Evolutionary conservation across 2,888 invertebrate genomes (phyloP), one percentile per base, ranked within the genome.

Genomic region (Therioaphis trifolii): DNA sequence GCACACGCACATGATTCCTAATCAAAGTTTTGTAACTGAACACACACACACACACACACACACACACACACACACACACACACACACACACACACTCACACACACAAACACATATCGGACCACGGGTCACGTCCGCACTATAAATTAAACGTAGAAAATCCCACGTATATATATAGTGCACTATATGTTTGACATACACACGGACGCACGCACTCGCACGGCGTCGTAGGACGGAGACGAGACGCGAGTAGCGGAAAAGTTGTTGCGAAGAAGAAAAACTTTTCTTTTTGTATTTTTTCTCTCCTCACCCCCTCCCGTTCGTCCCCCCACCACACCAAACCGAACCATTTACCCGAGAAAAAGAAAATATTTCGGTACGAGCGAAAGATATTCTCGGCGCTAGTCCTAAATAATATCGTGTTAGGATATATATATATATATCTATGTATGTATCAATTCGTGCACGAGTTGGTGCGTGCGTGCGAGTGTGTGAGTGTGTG

Each of bases 1-100:
- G 21, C 2, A 49, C 58, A 58, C 35, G 43, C n/a, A 69, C 43
- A 72, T 80, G 72, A 80, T 72, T 72, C 63, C 74, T 74, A 74
- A 82, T 82, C 74, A 74, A 74, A 82, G 82, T 82, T 82, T 82
- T 24, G 80, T 82, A 71, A 78, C 68, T 40, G n/a, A 40, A 46
- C 76, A 12, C 24, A 49, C 24, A 68, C 21, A 52, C n/a, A 40
- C 29, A n/a, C 18, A 61, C 7, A 46, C 24, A 43, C 14, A 21
- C 2, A 49, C 58, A 58, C 35, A 27, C n/a, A 69, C 43, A 72
- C 72, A 18, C 14, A 29, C 29, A 9, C n/a, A 11, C 29, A 12
- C 18, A 24, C 14, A 52, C n/a, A 40, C 29, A n/a, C 18, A 61
- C 7, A 46, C 24, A 43, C 14, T 15, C 2, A 49, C 58, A 58